A percentile compares a stretch with the other conserved stretches of the same genome.
phyloP scores from a whole-genome alignment of 1,140 invertebrate species.

The Zeugodacus cucurbitae region DNA sequence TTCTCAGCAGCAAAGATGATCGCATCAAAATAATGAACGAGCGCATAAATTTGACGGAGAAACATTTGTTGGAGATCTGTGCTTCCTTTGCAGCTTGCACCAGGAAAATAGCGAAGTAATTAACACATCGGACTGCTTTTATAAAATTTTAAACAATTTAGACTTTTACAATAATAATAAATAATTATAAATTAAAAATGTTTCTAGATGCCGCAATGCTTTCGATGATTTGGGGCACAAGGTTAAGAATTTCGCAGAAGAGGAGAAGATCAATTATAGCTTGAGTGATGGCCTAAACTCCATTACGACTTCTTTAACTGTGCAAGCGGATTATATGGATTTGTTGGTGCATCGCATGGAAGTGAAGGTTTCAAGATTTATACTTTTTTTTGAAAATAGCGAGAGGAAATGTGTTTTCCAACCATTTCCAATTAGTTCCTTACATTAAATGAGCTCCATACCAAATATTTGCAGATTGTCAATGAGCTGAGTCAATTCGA shows the following conservation, averaged over 20 bases:
- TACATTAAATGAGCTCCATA: no score
- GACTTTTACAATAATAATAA: no score
- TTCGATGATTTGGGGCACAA: conserved; percentile 76
- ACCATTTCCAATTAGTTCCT: no score
- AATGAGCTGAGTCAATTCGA: conserved; percentile 76
- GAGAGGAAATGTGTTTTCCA: no score
- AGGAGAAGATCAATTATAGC: conserved; percentile 77
- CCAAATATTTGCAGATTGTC: conserved; percentile 51
- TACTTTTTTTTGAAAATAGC: no score
- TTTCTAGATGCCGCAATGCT: conserved; percentile 73
- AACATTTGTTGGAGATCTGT: conserved; percentile 76
- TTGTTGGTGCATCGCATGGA: conserved; percentile 77
- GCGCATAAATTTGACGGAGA: conserved; percentile 75
- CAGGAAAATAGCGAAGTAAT: conserved; percentile 76
- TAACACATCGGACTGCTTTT: background rate
- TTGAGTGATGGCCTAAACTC: conserved; percentile 72
- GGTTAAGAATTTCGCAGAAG: conserved; percentile 74
- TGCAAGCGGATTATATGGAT: conserved; percentile 78
- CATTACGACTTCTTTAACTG: conserved; percentile 74
- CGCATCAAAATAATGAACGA: conserved; percentile 74
- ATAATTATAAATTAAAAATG: background rate
- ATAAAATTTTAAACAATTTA: no score
- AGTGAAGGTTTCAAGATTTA: conserved; percentile 68
- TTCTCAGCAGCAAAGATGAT: conserved; percentile 61
- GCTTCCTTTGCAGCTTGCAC: conserved; percentile 74